Conservation (phyloP, 2,113 vertebrate species). For the Gambusia affinis region DNA sequence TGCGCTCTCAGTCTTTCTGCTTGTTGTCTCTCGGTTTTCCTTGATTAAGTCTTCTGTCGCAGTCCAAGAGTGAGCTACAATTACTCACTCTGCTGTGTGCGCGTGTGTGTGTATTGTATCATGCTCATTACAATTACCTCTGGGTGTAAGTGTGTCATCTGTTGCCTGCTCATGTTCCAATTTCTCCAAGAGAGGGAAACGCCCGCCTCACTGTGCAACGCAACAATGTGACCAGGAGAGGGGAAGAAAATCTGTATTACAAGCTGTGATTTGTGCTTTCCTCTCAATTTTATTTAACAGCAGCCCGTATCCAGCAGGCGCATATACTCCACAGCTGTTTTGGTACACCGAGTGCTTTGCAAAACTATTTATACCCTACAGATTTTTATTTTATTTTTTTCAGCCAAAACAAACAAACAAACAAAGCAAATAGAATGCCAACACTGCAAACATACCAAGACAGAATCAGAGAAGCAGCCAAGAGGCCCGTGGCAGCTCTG, state of each 20-base stretch:
- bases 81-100: constrained; percentile 50
- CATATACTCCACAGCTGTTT: constrained; percentile 2
- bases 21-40: constrained; percentile 53
- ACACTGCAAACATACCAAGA: neutral
- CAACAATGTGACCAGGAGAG: constrained; percentile 33
- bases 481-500: neutral
- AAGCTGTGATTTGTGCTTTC: constrained; percentile 1
- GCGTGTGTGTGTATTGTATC: constrained; percentile 57
- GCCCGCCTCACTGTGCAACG: constrained; percentile 27
- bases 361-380: neutral
- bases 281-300: neutral
- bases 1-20: constrained; percentile 46
- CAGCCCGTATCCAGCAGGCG: neutral
- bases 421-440: neutral
- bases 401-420: neutral
- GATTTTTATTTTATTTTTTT: neutral
- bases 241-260: constrained; percentile 24
- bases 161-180: constrained; percentile 61
- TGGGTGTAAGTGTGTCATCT: constrained; percentile 64
- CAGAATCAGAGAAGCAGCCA: neutral
- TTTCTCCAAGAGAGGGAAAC: constrained; percentile 47
- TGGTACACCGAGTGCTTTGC: neutral
- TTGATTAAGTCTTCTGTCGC: constrained; percentile 61
- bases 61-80: constrained; percentile 51
- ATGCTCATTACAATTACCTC: constrained; percentile 68